A percentile compares a stretch with the other conserved stretches of the same genome.
phyloP scores from a whole-genome alignment of 2,113 vertebrate species.

The Turdus rufiventris region DNA sequence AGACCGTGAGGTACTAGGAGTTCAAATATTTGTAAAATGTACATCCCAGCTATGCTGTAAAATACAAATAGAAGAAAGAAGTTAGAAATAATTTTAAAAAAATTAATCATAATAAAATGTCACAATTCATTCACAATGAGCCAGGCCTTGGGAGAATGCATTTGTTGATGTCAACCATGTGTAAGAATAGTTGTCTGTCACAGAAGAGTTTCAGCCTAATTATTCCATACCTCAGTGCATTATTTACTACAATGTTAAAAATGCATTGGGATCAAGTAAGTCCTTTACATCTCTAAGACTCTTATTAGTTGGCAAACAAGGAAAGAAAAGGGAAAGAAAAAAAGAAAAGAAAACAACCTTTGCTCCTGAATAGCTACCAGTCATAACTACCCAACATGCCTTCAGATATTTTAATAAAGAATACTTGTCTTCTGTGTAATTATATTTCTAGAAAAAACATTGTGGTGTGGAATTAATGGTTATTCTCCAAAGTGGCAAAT shows the following conservation, averaged over 20 bases:
- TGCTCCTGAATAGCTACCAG: neutral
- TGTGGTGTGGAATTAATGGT: conserved; percentile 56
- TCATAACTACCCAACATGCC: conserved; percentile 7
- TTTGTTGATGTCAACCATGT: neutral
- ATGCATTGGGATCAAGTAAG: neutral
- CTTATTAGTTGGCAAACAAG: neutral
- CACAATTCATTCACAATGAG: neutral
- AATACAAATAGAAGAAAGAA: neutral
- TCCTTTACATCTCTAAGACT: neutral
- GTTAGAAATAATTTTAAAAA: neutral
- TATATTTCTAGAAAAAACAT: conserved; percentile 53
- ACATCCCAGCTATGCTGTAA: neutral
- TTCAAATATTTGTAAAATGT: neutral
- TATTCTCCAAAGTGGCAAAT: conserved; percentile 48
- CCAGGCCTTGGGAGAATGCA: neutral
- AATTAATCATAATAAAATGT: neutral
- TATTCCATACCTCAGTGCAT: neutral
- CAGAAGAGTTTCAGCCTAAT: neutral
- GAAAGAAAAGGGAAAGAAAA: neutral
- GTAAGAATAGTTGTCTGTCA: neutral
- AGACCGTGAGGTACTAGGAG: neutral
- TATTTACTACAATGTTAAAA: neutral
- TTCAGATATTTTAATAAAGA: conserved; percentile 59
- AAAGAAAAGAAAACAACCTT: neutral
- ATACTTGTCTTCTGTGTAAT: conserved; percentile 41